phyloP scores from a whole-genome alignment of 37 sponge, comb jelly and placozoan genomes.

The Mnemiopsis leidyi region DNA sequence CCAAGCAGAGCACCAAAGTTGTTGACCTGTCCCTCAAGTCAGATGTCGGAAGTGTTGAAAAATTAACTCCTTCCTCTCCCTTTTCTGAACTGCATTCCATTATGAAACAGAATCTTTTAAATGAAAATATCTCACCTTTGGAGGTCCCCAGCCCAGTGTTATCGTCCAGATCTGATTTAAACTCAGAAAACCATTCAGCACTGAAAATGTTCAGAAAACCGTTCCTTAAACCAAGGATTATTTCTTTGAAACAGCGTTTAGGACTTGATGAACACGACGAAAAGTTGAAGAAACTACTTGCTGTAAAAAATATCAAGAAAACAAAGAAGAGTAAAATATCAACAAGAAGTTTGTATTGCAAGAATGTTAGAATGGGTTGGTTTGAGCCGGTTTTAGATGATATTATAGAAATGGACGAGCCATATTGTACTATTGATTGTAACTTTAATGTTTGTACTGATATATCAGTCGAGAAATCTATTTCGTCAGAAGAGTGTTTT shows the following conservation, averaged over 20 bases:
- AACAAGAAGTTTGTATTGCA: neutral
- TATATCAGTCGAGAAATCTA: too few relatives aligned
- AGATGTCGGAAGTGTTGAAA: neutral
- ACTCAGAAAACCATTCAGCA: neutral
- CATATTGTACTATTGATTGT: neutral
- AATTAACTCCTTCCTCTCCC: neutral
- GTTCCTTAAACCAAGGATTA: neutral
- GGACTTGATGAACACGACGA: neutral
- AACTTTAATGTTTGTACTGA: too few relatives aligned
- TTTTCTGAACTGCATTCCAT: neutral
- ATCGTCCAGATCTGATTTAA: neutral
- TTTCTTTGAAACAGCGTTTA: neutral
- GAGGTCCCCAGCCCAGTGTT: neutral
- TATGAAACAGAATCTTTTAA: neutral
- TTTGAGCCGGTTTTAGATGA: neutral
- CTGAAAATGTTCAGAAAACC: neutral
- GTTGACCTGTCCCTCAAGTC: neutral
- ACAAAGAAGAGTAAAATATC: neutral
- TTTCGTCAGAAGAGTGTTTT: too few relatives aligned
- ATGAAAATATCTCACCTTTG: neutral
- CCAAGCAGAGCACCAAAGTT: neutral
- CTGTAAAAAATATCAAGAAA: neutral
- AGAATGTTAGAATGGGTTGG: constrained; percentile 1
- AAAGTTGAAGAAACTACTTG: neutral
- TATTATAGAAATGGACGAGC: neutral